Base-by-base conservation (phyloP, 2,888 invertebrate species). In the Apomyelois bistriatella region DNA sequence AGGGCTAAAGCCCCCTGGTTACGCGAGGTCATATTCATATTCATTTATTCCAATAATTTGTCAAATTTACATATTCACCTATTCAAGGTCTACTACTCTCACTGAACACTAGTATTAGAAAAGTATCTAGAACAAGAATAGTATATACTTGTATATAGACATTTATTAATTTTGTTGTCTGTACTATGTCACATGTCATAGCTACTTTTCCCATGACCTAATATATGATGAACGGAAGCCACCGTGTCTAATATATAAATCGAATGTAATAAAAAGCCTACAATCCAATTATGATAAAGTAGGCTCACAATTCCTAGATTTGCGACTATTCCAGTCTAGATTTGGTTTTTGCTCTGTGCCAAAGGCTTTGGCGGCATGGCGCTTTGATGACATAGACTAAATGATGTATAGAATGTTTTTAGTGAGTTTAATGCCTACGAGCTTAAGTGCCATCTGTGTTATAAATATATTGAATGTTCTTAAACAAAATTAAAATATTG, bases 341-440 rank as follows among this genome's bases (percentile, higher is more conserved):
- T 30, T 51, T 56, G 49, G 72, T 79, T 80, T 82, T 83, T 79
- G 73, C 64, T 50, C 64, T 64, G 65, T 53, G 68, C 74, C 72
- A 76, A 75, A 68, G 71, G 62, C 59, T 66, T 53, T 54, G 72
- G 65, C 76, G 78, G 77, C 75, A 55, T 59, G 60, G 54, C 58
- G 68, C 73, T 74, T 72, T 73, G 73, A 68, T 70, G 59, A 50
- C 67, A 67, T 53, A 67, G 70, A 72, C 52, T 59, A 67, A 3
- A 10, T 38, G 48, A 8, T 6, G 12, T 6, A 10, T 35, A 54
- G 52, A 54, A 13, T 6, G 22, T 40, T 36, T 35, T 3, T 2
- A 12, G 4, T 32, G 10, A 10, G 13, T 30, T 1, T 2, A 3
- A 37, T 48, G 9, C 38, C 48, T 48, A 36, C 36, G 10, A 7